phyloP scores from a whole-genome alignment of 2,113 vertebrate species.

The Phycodurus eques region DNA sequence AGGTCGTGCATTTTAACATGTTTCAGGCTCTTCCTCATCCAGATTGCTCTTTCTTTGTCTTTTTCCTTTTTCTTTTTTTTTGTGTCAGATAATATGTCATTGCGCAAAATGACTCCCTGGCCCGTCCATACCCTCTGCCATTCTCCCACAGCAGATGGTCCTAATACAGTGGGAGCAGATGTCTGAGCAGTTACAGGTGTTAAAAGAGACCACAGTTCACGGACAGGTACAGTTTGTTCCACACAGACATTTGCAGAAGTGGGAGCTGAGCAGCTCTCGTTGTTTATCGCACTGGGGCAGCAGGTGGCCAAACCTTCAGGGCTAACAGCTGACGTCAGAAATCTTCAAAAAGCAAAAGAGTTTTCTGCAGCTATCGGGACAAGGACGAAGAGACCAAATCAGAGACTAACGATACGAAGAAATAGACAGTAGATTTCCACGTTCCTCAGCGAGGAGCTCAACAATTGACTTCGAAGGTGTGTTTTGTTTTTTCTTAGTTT shows the following conservation, averaged over 20 bases:
- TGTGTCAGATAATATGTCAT: background rate
- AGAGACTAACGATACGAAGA: background rate
- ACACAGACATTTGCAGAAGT: slow-evolving; percentile 26
- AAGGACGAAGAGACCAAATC: background rate
- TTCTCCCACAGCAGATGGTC: slow-evolving; percentile 1
- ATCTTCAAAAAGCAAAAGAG: slow-evolving; percentile 8
- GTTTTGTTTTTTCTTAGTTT: too few species aligned
- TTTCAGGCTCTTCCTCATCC: slow-evolving; percentile 1
- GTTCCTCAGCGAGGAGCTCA: background rate
- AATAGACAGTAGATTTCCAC: background rate
- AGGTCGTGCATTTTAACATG: slow-evolving; percentile 20
- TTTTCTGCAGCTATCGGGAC: slow-evolving; percentile 14
- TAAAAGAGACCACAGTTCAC: slow-evolving; percentile 31
- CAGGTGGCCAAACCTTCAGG: slow-evolving; percentile 38
- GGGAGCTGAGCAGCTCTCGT: slow-evolving; percentile 31
- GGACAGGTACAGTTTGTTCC: slow-evolving; percentile 14
- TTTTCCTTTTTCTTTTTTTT: background rate
- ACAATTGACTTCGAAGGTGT: background rate
- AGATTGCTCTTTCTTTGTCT: too few species aligned
- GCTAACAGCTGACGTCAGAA: slow-evolving; percentile 18
- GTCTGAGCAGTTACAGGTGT: slow-evolving; percentile 40
- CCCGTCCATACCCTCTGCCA: background rate
- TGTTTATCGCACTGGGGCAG: slow-evolving; percentile 25
- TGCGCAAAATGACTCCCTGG: background rate
- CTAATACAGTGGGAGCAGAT: slow-evolving; percentile 27